Percentiles rank a stretch among this genome's conserved stretches.
These are phyloP conservation scores for Adelosebastes latens DNA, from an alignment of 2,797 vertebrate genomes.

Conservation along the genomic window DNA sequence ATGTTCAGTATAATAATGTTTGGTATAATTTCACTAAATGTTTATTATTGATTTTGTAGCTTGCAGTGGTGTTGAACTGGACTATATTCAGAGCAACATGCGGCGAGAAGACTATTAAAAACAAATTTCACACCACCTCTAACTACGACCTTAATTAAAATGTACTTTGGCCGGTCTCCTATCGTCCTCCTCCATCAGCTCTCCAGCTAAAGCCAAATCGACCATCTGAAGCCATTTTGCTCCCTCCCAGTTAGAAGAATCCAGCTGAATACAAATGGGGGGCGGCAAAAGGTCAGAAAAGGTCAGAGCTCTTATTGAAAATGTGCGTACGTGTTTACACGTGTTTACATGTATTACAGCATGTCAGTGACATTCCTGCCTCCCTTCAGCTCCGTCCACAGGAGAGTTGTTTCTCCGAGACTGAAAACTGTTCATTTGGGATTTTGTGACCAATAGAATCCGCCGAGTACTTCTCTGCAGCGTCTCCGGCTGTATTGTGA, in stretches of 20 bases:
- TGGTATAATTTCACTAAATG: not conserved
- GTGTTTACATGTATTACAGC: not conserved
- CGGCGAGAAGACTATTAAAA: not conserved
- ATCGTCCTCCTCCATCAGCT: not conserved
- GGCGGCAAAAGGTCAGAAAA: constrained; percentile 17
- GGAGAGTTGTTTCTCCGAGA: not conserved
- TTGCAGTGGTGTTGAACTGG: not conserved
- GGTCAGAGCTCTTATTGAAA: constrained; percentile 6
- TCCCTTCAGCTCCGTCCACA: not conserved
- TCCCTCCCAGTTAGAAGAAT: not conserved
- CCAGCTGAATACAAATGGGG: constrained; percentile 17
- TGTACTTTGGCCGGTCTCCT: not conserved
- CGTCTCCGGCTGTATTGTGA: too few relatives aligned
- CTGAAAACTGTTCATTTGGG: too few relatives aligned
- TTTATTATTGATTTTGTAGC: not conserved
- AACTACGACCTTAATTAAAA: not conserved
- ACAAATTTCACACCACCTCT: not conserved
- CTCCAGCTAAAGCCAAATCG: not conserved
- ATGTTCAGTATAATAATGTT: not conserved
- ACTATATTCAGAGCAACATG: not conserved
- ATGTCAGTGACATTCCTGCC: not conserved
- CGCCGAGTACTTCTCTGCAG: not conserved
- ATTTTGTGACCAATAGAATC: not conserved
- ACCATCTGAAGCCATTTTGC: constrained; percentile 6
- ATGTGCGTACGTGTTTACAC: too few relatives aligned